These are phyloP conservation scores for Trissonchulus sp. DNA, from an alignment of 2,888 invertebrate species.

Conservation along the genomic window DNA sequence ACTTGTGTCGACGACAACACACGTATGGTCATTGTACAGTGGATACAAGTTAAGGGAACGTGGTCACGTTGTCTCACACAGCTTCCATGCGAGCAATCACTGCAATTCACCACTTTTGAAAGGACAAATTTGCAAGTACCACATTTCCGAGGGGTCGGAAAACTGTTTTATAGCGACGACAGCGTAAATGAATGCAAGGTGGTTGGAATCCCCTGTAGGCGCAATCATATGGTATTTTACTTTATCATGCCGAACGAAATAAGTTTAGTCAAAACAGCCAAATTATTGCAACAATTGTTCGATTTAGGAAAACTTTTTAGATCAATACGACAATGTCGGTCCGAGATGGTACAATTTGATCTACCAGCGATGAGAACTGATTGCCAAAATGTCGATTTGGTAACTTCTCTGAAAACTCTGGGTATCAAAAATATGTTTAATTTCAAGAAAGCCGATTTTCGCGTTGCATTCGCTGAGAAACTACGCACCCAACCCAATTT, in stretches of 20 bases:
- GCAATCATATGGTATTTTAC: neutral
- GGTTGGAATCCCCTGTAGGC: neutral
- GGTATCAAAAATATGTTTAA: neutral
- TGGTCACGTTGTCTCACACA: neutral
- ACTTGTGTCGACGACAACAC: neutral
- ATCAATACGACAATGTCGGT: neutral
- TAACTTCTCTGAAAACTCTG: neutral
- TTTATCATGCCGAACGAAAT: neutral
- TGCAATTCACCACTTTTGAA: too few relatives aligned
- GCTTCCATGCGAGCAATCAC: neutral
- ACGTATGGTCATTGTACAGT: neutral
- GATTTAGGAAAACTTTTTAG: neutral
- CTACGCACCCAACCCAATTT: neutral
- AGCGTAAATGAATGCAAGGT: neutral
- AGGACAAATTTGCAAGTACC: too few relatives aligned
- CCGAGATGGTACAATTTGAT: neutral
- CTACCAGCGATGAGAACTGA: neutral
- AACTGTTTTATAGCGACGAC: neutral
- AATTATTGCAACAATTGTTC: neutral
- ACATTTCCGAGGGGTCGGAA: neutral
- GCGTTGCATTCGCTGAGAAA: neutral
- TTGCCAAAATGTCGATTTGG: neutral
- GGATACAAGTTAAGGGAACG: neutral
- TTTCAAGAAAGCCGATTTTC: neutral
- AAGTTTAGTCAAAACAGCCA: neutral